Base-by-base conservation (phyloP, 2,113 vertebrate species). In the Chloebia gouldiae region DNA sequence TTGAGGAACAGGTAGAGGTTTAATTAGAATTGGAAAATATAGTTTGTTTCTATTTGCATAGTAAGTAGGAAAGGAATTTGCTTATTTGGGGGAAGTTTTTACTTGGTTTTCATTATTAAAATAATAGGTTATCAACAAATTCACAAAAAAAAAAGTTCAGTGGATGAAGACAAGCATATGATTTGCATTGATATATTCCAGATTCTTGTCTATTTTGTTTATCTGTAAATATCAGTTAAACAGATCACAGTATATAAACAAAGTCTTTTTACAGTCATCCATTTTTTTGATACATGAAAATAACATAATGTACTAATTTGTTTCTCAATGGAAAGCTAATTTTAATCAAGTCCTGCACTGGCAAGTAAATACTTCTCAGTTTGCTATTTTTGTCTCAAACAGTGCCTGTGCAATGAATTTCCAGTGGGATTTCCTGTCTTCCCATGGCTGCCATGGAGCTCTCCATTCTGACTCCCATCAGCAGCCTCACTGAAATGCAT, bases 31-130 rank as follows among this genome's bases (percentile, higher is more conserved):
- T 72, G 47, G 28, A 96, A 97, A 92, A 71, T 66, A 84, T 27
- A 42, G n/a, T 82, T 96, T 94, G 39, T 22, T 73, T 90, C 35
- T 75, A 87, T 97, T 97, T 96, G 61, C 83, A 95, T 96, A 81
- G 88, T 75, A 90, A 95, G 79, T 64, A 83, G 92, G 70, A 56
- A 33, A 87, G 94, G 59, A 77, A 91, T 91, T 81, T 53, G 19
- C 31, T 96, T 15, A 81, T 71, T 54, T 85, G 66, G 28, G 31
- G 21, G 66, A 70, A 95, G 64, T 79, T 96, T 96, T 88, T 83
- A 50, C 77, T 61, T 84, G 66, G 31, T 93, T 86, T 85, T 92
- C n/a, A 57, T 88, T 92, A 47, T 27, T 94, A 50, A 91, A 94
- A 96, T 87, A 95, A 86, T 77, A 88, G 81, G 15, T 35, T 92